These are phyloP conservation scores for Thomomys bottae DNA, from an alignment of 2,113 vertebrate genomes.

Conservation along the genomic window DNA sequence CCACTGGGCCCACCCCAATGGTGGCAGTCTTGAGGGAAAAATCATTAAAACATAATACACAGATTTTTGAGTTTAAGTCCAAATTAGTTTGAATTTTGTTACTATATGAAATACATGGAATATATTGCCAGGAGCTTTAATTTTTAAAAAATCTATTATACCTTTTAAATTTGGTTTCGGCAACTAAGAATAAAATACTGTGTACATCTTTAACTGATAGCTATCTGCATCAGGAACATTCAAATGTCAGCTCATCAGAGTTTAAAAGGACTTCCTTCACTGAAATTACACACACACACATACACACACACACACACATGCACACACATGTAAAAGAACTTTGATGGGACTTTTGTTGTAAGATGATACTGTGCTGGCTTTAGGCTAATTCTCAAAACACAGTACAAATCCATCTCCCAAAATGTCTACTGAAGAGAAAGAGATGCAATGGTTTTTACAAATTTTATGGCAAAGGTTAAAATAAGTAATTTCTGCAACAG, in stretches of 20 bases:
- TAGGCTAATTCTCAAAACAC: constrained; percentile 76
- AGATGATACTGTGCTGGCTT: constrained; percentile 73
- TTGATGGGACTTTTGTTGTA: constrained; percentile 79
- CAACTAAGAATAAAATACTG: constrained; percentile 71
- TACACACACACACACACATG: too few relatives aligned
- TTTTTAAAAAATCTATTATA: constrained; percentile 48
- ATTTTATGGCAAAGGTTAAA: constrained; percentile 82
- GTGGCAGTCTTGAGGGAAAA: neutral
- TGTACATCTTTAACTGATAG: constrained; percentile 76
- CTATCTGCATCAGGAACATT: constrained; percentile 78
- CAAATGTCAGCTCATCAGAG: constrained; percentile 80
- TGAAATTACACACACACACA: constrained; percentile 31
- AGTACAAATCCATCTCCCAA: constrained; percentile 74
- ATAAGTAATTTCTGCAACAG: constrained; percentile 81
- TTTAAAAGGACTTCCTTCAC: constrained; percentile 79
- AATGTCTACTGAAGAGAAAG: constrained; percentile 68
- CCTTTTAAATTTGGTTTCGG: constrained; percentile 64
- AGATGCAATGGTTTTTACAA: constrained; percentile 72
- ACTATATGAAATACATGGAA: constrained; percentile 18
- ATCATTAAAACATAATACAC: neutral
- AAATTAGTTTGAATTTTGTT: constrained; percentile 13
- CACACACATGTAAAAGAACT: constrained; percentile 78
- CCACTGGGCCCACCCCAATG: neutral
- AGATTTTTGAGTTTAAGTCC: neutral
- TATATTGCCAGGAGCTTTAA: constrained; percentile 48